Conservation (phyloP, 2,113 vertebrate species). For the Fukomys damarensis region DNA sequence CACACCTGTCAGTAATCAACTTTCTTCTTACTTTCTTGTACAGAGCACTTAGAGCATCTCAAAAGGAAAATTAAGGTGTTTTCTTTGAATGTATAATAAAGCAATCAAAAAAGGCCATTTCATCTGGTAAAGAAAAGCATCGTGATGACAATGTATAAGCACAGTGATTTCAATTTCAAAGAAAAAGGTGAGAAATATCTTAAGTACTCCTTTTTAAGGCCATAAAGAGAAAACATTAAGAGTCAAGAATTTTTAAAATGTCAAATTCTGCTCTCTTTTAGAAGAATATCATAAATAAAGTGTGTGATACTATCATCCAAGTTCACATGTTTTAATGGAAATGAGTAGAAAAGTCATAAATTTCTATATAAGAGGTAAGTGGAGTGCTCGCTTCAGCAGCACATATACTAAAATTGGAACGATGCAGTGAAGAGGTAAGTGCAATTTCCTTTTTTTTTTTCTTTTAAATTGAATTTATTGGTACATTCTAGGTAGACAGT, state of each 20-base stretch:
- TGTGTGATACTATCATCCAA: constrained; percentile 12
- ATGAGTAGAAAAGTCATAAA: neutral
- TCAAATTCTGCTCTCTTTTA: constrained; percentile 27
- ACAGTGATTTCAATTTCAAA: constrained; percentile 12
- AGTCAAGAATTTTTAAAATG: constrained; percentile 28
- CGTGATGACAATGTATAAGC: neutral
- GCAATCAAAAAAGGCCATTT: constrained; percentile 24
- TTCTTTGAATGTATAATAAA: constrained; percentile 17
- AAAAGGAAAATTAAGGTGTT: constrained; percentile 43
- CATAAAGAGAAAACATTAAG: constrained; percentile 11
- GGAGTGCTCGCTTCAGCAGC: too few species aligned
- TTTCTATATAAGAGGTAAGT: neutral
- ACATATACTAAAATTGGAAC: too few species aligned
- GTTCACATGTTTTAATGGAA: neutral
- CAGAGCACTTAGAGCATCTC: neutral
- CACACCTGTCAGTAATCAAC: constrained; percentile 47
- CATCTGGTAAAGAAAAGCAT: neutral
- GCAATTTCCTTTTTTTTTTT: too few species aligned
- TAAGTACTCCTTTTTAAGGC: constrained; percentile 22
- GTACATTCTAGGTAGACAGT: too few species aligned
- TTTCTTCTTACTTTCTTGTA: constrained; percentile 28
- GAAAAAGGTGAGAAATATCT: neutral
- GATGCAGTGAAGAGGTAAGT: too few species aligned
- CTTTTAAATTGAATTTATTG: too few species aligned
- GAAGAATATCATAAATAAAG: constrained; percentile 8